Evolutionary conservation across 2,888 invertebrate genomes (phyloP).

Genomic region (Pyrgus malvae): DNA sequence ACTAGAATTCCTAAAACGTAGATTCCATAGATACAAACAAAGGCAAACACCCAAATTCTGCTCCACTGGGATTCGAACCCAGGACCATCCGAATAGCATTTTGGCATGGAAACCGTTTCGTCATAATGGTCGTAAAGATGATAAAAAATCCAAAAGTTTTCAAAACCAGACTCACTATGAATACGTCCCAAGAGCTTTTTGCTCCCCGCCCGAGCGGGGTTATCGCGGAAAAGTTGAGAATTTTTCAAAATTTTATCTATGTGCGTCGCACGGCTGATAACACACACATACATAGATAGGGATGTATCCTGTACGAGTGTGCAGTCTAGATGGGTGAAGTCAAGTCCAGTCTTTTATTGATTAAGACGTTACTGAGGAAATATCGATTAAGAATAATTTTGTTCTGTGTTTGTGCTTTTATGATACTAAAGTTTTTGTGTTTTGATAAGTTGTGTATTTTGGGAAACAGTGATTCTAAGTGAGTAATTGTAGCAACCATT

Average conservation of each 20-base stretch:
- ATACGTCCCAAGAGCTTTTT: conserved; percentile 67
- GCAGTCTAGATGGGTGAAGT: conserved; percentile 22
- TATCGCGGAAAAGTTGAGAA: conserved; percentile 80
- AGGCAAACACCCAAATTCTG: too few species aligned
- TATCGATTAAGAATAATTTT: not conserved
- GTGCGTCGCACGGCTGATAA: conserved; percentile 53
- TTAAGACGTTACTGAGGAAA: not conserved
- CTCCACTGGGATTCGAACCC: too few species aligned
- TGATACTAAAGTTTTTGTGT: not conserved
- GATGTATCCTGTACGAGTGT: conserved; percentile 44
- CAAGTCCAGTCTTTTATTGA: conserved; percentile 35
- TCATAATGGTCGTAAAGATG: too few species aligned
- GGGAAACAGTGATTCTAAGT: not conserved
- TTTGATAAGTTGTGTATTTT: not conserved
- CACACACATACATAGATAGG: conserved; percentile 58
- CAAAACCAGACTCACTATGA: conserved; percentile 48
- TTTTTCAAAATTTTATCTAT: conserved; percentile 82
- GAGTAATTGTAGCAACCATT: too few species aligned
- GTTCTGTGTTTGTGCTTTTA: not conserved
- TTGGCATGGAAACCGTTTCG: too few species aligned
- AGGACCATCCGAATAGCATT: too few species aligned
- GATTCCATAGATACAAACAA: too few species aligned
- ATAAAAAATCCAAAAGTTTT: not conserved
- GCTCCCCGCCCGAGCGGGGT: conserved; percentile 59
- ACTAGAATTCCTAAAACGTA: too few species aligned